phyloP scores from a whole-genome alignment of 2,797 vertebrate genomes.

The Melanotaenia pygmaea region DNA sequence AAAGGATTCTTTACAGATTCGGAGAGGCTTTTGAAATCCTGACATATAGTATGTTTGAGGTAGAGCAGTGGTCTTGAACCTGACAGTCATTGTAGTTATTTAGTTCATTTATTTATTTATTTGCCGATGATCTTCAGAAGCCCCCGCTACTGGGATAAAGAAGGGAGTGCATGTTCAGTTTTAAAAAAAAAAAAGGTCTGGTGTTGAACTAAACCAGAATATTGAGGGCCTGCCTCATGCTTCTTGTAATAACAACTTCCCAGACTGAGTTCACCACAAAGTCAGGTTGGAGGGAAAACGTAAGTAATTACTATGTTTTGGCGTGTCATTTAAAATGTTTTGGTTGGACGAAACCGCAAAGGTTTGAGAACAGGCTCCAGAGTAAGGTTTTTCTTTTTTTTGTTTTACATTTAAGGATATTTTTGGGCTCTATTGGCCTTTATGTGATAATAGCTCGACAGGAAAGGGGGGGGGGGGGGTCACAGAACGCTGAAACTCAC shows the following conservation, averaged over 20 bases:
- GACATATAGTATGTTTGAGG: too few relatives aligned
- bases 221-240: slow-evolving; percentile 18
- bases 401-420: neutral
- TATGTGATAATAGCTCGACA: too few relatives aligned
- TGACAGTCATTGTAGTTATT: too few relatives aligned
- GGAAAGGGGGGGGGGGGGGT: too few relatives aligned
- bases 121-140: neutral
- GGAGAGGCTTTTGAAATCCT: too few relatives aligned
- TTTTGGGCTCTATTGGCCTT: neutral
- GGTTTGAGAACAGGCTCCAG: neutral
- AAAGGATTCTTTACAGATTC: too few relatives aligned
- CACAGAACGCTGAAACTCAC: too few relatives aligned
- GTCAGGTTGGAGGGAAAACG: neutral
- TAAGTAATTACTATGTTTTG: neutral
- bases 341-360: too few relatives aligned
- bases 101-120: too few relatives aligned
- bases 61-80: too few relatives aligned
- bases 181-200: neutral
- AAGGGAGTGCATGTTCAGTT: slow-evolving; percentile 1
- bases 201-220: slow-evolving; percentile 9
- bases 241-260: slow-evolving; percentile 28
- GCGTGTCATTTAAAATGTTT: too few relatives aligned
- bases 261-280: slow-evolving; percentile 34
- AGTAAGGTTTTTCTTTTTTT: neutral
- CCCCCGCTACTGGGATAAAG: slow-evolving; percentile 21